Base-by-base conservation (phyloP, 2,888 invertebrate species). In the Cephalotes varians region DNA sequence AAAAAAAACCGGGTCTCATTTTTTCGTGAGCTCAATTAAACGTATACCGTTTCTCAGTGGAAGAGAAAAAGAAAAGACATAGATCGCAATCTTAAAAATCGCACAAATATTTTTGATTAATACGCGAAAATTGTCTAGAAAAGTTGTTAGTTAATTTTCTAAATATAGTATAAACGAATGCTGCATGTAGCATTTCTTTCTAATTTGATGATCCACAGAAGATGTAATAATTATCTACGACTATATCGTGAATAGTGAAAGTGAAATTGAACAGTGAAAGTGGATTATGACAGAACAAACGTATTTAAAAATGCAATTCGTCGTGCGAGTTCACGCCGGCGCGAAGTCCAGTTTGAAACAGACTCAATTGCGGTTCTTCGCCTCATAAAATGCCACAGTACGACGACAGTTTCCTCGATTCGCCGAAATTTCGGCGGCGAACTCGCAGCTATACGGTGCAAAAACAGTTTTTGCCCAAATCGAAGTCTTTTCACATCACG, bases 331-430 rank as follows among this genome's bases (percentile, higher is more conserved):
- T 76, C 0, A 40, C 12, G 18, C 6, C 12, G 6, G 31, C 25
- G 37, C 18, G 18, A 44, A 21, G 25, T 44, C n/a, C 10, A 54
- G 15, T 28, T 15, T 40, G 64, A 64, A 44, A 18, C 51, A 56
- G 44, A 37, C 83, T 83, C 67, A 58, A 51, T 54, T 34, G 74
- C 21, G 51, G 10, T 28, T 72, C 15, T 21, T 56, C 5, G 77
- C 12, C 2, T 65, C 69, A n/a, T 31, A 91, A 89, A 85, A 94
- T 94, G 94, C 94, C 94, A 82, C 94, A 94, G 74, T 94, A 94
- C 93, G 94, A 94, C 91, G 94, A 94, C 74, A 92, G 92, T 54
- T 94, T 94, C 81, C 91, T 94, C 71, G 93, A 94, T 85, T 94
- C 94, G 85, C 94, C 94, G 86, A 88, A 93, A 54, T 94, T 94